These are phyloP conservation scores for Phyllotreta cruciferae DNA, from an alignment of 2,888 invertebrate genomes.

Conservation along the genomic window DNA sequence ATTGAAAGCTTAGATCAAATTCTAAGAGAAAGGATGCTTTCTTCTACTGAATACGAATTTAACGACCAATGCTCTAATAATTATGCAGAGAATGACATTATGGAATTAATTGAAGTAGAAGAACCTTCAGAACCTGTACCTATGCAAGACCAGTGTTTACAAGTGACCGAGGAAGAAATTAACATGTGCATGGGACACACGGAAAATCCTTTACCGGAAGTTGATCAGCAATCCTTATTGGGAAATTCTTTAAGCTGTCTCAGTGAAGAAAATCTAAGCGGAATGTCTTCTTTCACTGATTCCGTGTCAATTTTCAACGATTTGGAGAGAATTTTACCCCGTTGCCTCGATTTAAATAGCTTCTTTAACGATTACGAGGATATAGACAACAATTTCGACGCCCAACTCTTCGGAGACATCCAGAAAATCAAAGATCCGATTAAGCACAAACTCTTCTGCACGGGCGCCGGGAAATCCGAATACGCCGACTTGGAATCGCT, in stretches of 20 bases:
- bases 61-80: conserved; percentile 59
- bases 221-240: conserved; percentile 73
- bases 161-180: conserved; percentile 93
- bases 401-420: conserved; percentile 47
- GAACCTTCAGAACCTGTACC: conserved; percentile 84
- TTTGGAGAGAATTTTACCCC: conserved; percentile 70
- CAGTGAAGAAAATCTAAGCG: conserved; percentile 90
- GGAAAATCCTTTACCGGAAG: conserved; percentile 75
- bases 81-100: conserved; percentile 70
- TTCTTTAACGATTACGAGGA: conserved; percentile 66
- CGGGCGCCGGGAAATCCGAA: conserved; percentile 77
- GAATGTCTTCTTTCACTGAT: conserved; percentile 89
- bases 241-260: conserved; percentile 88
- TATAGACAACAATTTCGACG: conserved; percentile 56
- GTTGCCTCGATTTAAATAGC: conserved; percentile 67
- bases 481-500: conserved; percentile 70
- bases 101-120: conserved; percentile 80
- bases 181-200: conserved; percentile 80
- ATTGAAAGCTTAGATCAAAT: conserved; percentile 82
- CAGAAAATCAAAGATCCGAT: conserved; percentile 82
- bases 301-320: conserved; percentile 71
- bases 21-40: conserved; percentile 72
- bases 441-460: conserved; percentile 82
- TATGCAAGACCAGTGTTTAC: conserved; percentile 85
- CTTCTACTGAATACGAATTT: conserved; percentile 57